Percentiles rank a stretch among this genome's conserved stretches.
Evolutionary conservation across 2,888 invertebrate genomes (phyloP).

Genomic region (Thecocarcelia acutangulata): DNA sequence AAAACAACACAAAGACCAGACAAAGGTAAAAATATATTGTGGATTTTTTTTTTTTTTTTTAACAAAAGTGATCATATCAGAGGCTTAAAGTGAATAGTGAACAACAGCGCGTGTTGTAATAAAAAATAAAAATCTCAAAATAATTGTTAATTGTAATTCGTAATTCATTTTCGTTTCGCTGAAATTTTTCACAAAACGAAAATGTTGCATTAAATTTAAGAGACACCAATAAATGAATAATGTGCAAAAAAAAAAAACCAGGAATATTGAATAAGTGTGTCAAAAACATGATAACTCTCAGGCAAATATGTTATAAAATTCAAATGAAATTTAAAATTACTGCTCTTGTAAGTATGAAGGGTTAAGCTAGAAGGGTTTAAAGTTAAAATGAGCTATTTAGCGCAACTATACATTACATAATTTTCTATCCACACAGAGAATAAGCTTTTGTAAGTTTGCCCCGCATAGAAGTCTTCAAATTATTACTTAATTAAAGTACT

Average conservation of each 20-base stretch:
- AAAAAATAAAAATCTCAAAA: constrained; percentile 53
- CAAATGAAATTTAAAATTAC: neutral
- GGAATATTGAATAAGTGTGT: constrained; percentile 48
- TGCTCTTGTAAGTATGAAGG: constrained; percentile 1
- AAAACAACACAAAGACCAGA: constrained; percentile 35
- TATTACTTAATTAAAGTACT: too few species aligned
- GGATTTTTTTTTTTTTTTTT: constrained; percentile 32
- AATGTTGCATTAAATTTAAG: constrained; percentile 55
- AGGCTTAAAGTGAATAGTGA: constrained; percentile 52
- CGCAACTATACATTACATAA: too few species aligned
- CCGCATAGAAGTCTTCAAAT: too few species aligned
- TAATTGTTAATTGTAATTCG: constrained; percentile 21
- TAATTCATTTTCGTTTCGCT: constrained; percentile 17
- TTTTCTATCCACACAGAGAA: too few species aligned
- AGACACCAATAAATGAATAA: constrained; percentile 49
- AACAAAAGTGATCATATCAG: constrained; percentile 62
- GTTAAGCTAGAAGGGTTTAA: constrained; percentile 19
- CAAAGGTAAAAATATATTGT: constrained; percentile 36
- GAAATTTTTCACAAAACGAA: constrained; percentile 23
- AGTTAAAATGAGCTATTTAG: neutral
- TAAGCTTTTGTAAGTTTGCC: too few species aligned
- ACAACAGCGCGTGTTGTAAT: constrained; percentile 68
- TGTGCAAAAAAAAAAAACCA: constrained; percentile 18
- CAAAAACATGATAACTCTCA: constrained; percentile 62
- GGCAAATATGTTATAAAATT: constrained; percentile 25